These are phyloP conservation scores for Himalopsyche phryganea DNA, from an alignment of 1,140 invertebrate genomes.

Conservation along the genomic window DNA sequence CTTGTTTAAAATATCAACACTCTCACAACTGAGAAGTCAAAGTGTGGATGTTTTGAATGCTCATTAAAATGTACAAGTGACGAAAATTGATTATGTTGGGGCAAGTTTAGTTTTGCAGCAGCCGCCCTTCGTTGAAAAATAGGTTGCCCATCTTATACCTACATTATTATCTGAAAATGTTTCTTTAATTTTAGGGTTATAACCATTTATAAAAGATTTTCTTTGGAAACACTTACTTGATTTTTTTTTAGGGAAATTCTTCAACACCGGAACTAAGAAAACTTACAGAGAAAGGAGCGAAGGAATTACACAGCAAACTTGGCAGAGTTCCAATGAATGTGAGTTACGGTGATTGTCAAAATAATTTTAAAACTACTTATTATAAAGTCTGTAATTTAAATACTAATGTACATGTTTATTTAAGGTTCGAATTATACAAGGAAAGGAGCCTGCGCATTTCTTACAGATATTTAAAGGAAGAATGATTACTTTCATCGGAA, in stretches of 20 bases:
- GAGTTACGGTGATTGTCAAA: constrained; percentile 6
- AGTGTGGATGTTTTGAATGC: too few species aligned
- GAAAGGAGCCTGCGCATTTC: constrained; percentile 86
- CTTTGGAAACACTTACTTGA: too few species aligned
- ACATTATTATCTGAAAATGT: too few species aligned
- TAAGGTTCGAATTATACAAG: constrained; percentile 79
- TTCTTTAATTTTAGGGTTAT: too few species aligned
- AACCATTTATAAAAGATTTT: too few species aligned
- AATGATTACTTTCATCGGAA: constrained; percentile 73
- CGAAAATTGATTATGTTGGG: too few species aligned
- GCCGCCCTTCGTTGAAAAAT: too few species aligned
- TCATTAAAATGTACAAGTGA: too few species aligned
- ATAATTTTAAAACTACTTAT: constrained; percentile 2
- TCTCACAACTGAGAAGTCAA: too few species aligned
- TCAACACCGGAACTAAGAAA: constrained; percentile 41
- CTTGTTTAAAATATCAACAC: too few species aligned
- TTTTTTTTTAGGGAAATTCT: constrained; percentile 53
- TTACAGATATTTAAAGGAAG: constrained; percentile 85
- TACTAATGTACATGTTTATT: constrained; percentile 38
- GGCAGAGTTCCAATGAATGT: constrained; percentile 27
- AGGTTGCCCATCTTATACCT: too few species aligned
- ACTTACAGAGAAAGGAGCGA: constrained; percentile 28
- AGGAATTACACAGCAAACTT: constrained; percentile 25
- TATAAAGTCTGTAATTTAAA: not conserved
- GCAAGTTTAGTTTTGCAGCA: too few species aligned